Base-by-base conservation (phyloP, 2,797 vertebrate genomes). In the Hozukius guyotensis region DNA sequence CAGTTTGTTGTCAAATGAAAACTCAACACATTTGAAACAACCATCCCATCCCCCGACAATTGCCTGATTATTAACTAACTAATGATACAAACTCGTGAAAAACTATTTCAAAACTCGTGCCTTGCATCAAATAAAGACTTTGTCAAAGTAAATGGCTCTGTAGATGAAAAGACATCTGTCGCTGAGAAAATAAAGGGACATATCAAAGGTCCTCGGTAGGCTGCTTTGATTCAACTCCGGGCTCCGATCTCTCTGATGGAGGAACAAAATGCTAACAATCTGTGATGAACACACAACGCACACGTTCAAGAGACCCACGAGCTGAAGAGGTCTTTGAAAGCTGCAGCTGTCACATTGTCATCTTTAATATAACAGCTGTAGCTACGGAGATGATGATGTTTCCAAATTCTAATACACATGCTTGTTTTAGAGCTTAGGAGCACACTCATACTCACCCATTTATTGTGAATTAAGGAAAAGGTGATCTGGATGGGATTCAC, bases 331-430 rank as follows among this genome's bases (percentile, higher is more conserved):
- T 63, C 24, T 61, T 59, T 75, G 60, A 61, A 70, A 79, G 25
- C 56, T 69, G 73, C 82, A 77, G 76, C 73, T 68, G 74, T 24
- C 55, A 52, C 42, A 24, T 11, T 13, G 42, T 63, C 36, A 53
- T 49, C 56, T 52, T 36, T 20, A 57, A 34, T 65, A 32, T 9
- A 66, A 60, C 67, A 75, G 73, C 75, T 59, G 32, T 25, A 7
- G 42, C 34, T 10, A 38, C 38, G 42, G 18, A 14, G 29, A 73
- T 25, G 66, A 79, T 7, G 8, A 67, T 76, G 18, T 42, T 59
- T 75, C 53, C 25, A 73, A 69, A 78, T 55, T 62, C 34, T 53
- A 25, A 27, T 42, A 55, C n/a, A 71, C 70, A 36, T 22, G 49
- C 6, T 31, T 66, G 63, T 61, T 65, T 77, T 22, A 60, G 20